Evolutionary conservation across 2,113 vertebrate genomes (phyloP).

Genomic region (Callithrix jacchus): DNA sequence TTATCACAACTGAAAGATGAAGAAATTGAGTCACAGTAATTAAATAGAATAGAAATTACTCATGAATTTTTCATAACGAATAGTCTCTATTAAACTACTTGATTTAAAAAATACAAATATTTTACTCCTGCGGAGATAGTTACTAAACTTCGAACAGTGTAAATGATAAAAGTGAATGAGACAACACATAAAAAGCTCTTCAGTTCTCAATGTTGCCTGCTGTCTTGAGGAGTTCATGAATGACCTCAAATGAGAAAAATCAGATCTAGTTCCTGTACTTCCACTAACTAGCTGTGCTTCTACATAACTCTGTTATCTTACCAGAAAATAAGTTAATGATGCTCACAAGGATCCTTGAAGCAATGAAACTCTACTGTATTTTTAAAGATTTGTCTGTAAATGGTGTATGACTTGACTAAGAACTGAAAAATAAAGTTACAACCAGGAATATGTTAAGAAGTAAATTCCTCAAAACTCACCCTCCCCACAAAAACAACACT

Average conservation of each 20-base stretch:
- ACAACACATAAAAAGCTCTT: background rate
- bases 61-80: background rate
- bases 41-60: background rate
- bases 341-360: background rate
- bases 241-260: background rate
- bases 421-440: background rate
- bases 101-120: background rate
- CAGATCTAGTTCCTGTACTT: background rate
- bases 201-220: background rate
- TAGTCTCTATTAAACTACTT: background rate
- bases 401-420: background rate
- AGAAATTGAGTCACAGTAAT: background rate
- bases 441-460: background rate
- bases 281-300: background rate
- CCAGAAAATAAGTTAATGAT: background rate
- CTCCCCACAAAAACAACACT: background rate
- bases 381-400: background rate
- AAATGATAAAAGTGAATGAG: constrained; percentile 1
- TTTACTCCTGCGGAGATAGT: background rate
- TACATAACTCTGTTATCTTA: background rate
- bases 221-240: background rate
- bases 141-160: background rate
- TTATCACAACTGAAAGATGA: background rate
- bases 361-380: background rate
- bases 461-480: background rate